Evolutionary conservation across 2,113 vertebrate species (phyloP).

Genomic region (Zosterops lateralis): DNA sequence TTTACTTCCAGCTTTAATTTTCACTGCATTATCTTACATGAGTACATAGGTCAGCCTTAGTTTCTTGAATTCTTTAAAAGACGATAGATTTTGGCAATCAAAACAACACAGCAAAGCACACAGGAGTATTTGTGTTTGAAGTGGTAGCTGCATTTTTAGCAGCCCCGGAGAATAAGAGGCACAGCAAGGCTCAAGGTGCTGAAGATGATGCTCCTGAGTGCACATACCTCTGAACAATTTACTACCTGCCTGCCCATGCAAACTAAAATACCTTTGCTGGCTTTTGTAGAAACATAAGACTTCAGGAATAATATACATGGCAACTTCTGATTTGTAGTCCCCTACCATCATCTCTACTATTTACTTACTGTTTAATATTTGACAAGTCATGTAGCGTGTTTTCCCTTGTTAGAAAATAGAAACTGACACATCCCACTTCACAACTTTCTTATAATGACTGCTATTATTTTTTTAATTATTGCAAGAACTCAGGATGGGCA

Average conservation of each 20-base stretch:
- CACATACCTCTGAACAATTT: neutral
- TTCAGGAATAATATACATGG: neutral
- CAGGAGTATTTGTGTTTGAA: neutral
- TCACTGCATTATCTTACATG: neutral
- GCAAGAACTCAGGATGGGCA: neutral
- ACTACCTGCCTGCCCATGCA: neutral
- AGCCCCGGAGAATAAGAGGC: neutral
- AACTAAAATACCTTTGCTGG: neutral
- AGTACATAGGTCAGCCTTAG: neutral
- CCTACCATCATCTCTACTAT: neutral
- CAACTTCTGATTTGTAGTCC: neutral
- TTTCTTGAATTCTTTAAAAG: constrained; percentile 1
- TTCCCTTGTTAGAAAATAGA: neutral
- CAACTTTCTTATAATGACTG: neutral
- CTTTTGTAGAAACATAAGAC: neutral
- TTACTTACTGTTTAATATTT: neutral
- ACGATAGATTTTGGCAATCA: neutral
- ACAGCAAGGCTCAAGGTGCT: neutral
- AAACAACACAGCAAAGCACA: neutral
- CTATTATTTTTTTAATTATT: neutral
- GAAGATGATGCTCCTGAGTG: neutral
- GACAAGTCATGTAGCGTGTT: neutral
- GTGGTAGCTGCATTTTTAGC: neutral
- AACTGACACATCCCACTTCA: neutral
- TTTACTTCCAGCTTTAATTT: neutral